Percentiles rank a stretch among this genome's conserved stretches.
phyloP scores from a whole-genome alignment of 1,140 invertebrate genomes.

The Galendromus occidentalis region DNA sequence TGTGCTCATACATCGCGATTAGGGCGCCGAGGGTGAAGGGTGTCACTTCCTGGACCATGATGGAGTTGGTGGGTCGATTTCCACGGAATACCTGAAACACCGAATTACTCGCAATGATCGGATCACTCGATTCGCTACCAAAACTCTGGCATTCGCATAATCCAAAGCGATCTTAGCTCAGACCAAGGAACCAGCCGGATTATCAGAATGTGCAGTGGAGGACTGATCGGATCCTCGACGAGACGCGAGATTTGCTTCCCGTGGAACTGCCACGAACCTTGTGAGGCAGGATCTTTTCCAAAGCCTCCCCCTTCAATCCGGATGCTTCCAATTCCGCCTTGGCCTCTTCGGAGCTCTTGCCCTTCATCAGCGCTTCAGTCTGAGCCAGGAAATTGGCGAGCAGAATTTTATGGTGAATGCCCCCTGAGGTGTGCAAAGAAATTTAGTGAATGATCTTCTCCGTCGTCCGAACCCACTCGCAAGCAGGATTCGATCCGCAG shows the following conservation, averaged over 20 bases:
- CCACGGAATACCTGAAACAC: slow-evolving; percentile 67
- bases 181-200: too few species aligned
- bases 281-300: slow-evolving; percentile 69
- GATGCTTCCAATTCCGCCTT: slow-evolving; percentile 48
- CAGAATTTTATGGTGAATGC: slow-evolving; percentile 52
- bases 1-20: slow-evolving; percentile 98
- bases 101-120: too few species aligned
- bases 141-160: not conserved
- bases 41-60: slow-evolving; percentile 75
- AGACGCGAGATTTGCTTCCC: too few species aligned
- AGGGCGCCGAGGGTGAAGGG: slow-evolving; percentile 83
- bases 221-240: too few species aligned
- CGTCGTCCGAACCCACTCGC: too few species aligned
- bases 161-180: not conserved
- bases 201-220: too few species aligned
- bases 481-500: too few species aligned
- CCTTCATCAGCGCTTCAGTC: slow-evolving; percentile 89
- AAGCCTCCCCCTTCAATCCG: slow-evolving; percentile 38
- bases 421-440: not conserved
- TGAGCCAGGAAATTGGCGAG: slow-evolving; percentile 95
- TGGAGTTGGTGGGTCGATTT: slow-evolving; percentile 91
- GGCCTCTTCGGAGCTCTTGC: slow-evolving; percentile 58
- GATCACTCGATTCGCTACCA: too few species aligned
- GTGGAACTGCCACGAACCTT: slow-evolving; percentile 47
- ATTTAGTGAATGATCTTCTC: too few species aligned